phyloP scores from a whole-genome alignment of 1,140 invertebrate species.

The Amphibalanus amphitrite region DNA sequence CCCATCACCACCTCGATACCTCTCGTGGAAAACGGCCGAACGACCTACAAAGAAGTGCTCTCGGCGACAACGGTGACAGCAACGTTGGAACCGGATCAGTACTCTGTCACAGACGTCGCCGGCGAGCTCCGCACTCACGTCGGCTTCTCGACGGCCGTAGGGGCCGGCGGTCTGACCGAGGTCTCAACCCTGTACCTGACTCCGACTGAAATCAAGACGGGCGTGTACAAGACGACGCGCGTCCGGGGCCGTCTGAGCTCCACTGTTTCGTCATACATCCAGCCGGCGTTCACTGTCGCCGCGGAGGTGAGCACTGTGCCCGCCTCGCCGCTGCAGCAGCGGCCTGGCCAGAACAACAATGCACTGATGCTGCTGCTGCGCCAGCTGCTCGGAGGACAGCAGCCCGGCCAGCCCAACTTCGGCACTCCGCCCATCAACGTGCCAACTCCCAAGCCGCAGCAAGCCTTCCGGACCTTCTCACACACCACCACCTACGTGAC shows the following conservation, averaged over 20 bases:
- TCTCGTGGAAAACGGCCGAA: background rate
- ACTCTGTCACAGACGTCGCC: background rate
- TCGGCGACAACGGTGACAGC: background rate
- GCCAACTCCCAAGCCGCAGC: no score
- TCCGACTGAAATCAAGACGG: background rate
- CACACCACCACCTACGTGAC: conserved; percentile 54
- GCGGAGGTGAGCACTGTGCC: background rate
- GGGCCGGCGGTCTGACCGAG: background rate
- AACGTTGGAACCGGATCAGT: background rate
- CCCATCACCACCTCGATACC: background rate
- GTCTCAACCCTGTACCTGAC: background rate
- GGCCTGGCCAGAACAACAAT: background rate
- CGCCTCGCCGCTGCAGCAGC: no score
- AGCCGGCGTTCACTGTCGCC: background rate
- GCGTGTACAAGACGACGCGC: background rate
- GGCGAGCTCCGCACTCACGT: background rate
- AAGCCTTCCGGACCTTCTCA: background rate
- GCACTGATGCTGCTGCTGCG: background rate
- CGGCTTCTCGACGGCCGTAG: background rate
- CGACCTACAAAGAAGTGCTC: background rate
- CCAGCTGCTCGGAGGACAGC: background rate
- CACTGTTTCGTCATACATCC: background rate
- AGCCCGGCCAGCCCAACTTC: background rate
- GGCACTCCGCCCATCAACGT: background rate
- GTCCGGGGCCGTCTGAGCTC: background rate